Base-by-base conservation (phyloP, 2,888 invertebrate genomes). In the Andrena hattorfiana region DNA sequence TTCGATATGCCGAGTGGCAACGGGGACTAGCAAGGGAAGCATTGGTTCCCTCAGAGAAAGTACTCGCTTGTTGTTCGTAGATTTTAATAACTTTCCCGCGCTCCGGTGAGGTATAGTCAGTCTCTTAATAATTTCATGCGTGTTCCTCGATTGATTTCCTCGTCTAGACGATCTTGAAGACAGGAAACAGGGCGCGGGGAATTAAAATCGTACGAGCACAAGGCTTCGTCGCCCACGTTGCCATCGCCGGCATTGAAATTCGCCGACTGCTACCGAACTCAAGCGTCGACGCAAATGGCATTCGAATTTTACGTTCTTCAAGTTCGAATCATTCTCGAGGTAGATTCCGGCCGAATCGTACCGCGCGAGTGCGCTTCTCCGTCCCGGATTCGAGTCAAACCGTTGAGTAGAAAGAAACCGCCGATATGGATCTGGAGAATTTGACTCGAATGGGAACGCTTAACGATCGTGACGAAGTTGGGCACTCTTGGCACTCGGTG, bases 121-220 rank as follows among this genome's bases (percentile, higher is more conserved):
- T 84, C 72, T 82, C 75, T 78, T 75, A 20, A 49, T 68, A 59
- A 75, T 60, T 72, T 72, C 51, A 13, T 23, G 5, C 30, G 26
- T n/a, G 6, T 69, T 48, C n/a, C 2, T 20, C 23, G n/a, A 66
- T 28, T 16, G n/a, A 54, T 59, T 63, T 56, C 10, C 70, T 64
- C 49, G n/a, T 28, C 30, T 28, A 35, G 63, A 35, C 63, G 32
- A 64, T 35, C 13, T 28, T 28, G 35, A n/a, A 54, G 6, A 23
- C 8, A 16, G 20, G 30, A 42, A 66, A 23, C 20, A 28, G 62
- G 30, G 42, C 60, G 54, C 42, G 54, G 35, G 49, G 20, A n/a
- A 70, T 69, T 74, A 54, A 70, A 62, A 54, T 69, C 32, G 10
- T 1, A 26, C 63, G 74, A 59, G 49, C 26, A 26, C 16, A 20